Evolutionary conservation across 1,140 invertebrate genomes (phyloP).

Genomic region (Sitophilus oryzae): DNA sequence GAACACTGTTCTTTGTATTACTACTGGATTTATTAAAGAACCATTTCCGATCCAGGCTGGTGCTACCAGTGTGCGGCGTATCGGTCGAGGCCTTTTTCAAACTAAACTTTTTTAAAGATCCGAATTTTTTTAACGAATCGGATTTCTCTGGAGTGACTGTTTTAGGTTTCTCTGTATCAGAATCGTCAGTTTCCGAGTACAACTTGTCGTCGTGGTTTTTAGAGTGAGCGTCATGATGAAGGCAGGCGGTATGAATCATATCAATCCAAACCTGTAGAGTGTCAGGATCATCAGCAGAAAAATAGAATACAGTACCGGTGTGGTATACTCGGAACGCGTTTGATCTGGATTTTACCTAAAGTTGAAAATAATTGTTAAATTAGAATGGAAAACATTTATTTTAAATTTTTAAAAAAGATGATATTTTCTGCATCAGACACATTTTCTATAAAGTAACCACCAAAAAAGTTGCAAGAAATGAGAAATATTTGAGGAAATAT

Average conservation of each 20-base stretch:
- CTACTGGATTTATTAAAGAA: conserved; percentile 48
- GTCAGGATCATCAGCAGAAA: conserved; percentile 76
- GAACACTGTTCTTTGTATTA: conserved; percentile 51
- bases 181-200: conserved; percentile 79
- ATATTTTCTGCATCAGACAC: no score
- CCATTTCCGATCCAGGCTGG: conserved; percentile 69
- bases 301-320: conserved; percentile 81
- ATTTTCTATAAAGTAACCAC: no score
- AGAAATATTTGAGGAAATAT: no score
- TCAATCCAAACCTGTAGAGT: conserved; percentile 68
- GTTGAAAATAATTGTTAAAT: no score
- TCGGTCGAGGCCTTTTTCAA: conserved; percentile 44
- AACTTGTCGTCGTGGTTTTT: conserved; percentile 47
- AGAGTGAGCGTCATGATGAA: conserved; percentile 47
- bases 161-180: conserved; percentile 54
- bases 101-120: conserved; percentile 62
- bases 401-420: no score
- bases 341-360: conserved; percentile 41
- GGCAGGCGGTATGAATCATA: conserved; percentile 61
- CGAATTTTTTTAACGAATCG: conserved; percentile 49
- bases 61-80: conserved; percentile 42
- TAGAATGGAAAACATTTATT: no score
- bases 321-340: conserved; percentile 87
- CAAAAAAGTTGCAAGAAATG: no score
- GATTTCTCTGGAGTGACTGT: conserved; percentile 32